Conservation (phyloP, 2,888 invertebrate species). For the Tyria jacobaeae region DNA sequence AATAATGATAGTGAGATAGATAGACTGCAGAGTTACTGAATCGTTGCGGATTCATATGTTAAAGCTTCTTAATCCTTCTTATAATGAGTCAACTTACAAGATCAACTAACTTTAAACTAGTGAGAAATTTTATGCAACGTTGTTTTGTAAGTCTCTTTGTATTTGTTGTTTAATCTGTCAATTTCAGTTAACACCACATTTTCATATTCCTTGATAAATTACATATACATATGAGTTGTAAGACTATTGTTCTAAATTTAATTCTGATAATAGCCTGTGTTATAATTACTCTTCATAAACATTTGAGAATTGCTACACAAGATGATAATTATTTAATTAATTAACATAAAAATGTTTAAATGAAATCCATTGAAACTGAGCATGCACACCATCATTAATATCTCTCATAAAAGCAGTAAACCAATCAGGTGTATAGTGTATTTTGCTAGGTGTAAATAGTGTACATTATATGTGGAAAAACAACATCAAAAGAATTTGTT, state of each 20-base stretch:
- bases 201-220: no score
- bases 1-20: neutral
- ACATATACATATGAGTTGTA: neutral
- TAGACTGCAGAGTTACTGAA: neutral
- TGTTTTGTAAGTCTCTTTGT: slow-evolving; percentile 46
- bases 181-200: neutral
- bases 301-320: neutral
- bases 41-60: neutral
- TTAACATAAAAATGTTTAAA: neutral
- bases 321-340: no score
- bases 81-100: slow-evolving; percentile 35
- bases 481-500: no score
- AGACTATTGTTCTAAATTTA: neutral
- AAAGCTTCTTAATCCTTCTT: neutral
- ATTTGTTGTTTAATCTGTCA: neutral
- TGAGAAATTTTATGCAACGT: slow-evolving; percentile 29
- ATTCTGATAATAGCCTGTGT: neutral
- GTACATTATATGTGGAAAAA: no score
- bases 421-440: no score
- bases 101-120: slow-evolving; percentile 21
- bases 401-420: neutral
- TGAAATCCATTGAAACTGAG: neutral
- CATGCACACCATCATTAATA: neutral
- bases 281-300: neutral
- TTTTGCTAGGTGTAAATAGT: neutral